These are phyloP conservation scores for Psilopsiagon aurifrons DNA, from an alignment of 2,113 vertebrate species.

Conservation along the genomic window DNA sequence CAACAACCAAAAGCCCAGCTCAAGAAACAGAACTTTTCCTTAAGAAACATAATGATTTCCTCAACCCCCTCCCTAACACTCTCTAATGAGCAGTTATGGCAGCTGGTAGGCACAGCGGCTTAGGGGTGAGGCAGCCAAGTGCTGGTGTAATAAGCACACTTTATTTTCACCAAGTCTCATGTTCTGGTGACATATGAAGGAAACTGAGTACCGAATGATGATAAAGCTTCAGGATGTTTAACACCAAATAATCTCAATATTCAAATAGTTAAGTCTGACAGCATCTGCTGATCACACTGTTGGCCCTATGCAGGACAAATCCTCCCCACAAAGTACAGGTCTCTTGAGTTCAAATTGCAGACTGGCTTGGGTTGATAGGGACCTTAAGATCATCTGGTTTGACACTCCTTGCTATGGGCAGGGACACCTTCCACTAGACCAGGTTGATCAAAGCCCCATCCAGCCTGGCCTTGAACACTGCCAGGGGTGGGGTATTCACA, in stretches of 20 bases:
- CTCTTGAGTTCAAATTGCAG: not conserved
- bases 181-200: not conserved
- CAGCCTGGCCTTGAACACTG: not conserved
- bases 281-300: not conserved
- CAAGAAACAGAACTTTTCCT: not conserved
- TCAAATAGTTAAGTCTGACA: not conserved
- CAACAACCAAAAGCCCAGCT: not conserved
- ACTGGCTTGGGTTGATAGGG: not conserved
- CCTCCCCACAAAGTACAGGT: accelerated
- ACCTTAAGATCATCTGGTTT: not conserved
- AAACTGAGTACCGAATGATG: not conserved
- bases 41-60: not conserved
- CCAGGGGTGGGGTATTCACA: not conserved
- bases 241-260: not conserved
- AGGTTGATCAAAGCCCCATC: not conserved
- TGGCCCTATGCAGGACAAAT: accelerated
- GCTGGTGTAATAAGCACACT: not conserved
- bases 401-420: not conserved
- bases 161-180: not conserved
- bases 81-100: not conserved
- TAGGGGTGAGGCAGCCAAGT: not conserved
- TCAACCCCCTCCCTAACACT: not conserved
- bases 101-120: not conserved
- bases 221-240: not conserved
- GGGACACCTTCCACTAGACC: not conserved